phyloP scores from a whole-genome alignment of 2,113 vertebrate species.

The Cervus canadensis region DNA sequence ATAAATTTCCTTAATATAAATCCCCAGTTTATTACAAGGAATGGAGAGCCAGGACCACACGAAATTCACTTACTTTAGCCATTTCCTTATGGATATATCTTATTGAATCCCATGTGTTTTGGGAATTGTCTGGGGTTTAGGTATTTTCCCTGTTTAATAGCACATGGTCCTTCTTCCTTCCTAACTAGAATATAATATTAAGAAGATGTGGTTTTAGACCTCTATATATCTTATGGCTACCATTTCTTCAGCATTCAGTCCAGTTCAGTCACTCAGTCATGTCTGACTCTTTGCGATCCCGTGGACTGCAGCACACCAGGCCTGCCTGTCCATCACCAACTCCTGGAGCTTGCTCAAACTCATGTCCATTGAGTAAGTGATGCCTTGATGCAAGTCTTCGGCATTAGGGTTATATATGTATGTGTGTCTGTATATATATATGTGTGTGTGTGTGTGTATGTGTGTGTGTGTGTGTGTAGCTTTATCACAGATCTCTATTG shows the following conservation, averaged over 20 bases:
- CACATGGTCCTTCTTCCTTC: not conserved
- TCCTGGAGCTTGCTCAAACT: not conserved
- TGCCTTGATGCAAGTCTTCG: not conserved
- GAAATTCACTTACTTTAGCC: not conserved
- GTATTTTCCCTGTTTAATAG: not conserved
- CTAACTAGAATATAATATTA: not conserved
- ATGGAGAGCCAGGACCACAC: not conserved
- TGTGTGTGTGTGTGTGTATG: no score
- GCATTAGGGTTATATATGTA: not conserved
- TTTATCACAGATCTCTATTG: not conserved
- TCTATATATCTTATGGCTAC: not conserved
- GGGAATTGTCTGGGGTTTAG: not conserved
- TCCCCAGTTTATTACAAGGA: not conserved
- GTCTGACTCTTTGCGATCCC: not conserved
- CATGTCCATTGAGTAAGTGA: not conserved
- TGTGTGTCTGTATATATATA: rapidly evolving
- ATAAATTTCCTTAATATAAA: not conserved
- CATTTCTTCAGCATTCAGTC: not conserved
- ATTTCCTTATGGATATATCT: not conserved
- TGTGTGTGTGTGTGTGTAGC: not conserved
- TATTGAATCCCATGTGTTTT: not conserved
- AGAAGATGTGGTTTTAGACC: not conserved
- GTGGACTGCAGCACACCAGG: not conserved
- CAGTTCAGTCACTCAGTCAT: not conserved
- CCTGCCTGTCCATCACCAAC: not conserved